phyloP scores from a whole-genome alignment of 2,113 vertebrate genomes.

The Semnopithecus entellus region DNA sequence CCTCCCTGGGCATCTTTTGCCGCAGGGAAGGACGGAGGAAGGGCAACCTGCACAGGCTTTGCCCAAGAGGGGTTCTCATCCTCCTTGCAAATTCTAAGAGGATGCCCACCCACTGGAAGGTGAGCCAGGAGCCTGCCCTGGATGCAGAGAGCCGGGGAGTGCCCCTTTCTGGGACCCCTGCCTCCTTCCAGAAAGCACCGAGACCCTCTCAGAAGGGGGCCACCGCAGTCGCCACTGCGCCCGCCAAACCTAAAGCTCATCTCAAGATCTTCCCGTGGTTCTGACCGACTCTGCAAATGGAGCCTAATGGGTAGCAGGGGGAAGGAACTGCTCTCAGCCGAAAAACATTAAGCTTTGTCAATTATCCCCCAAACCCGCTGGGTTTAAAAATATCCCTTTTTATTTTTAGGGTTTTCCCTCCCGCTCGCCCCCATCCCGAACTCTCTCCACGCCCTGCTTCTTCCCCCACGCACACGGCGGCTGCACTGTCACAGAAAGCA shows the following conservation, averaged over 20 bases:
- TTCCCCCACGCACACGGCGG: neutral
- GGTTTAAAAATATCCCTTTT: constrained; percentile 61
- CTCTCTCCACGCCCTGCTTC: neutral
- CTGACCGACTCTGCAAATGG: neutral
- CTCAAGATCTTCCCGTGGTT: neutral
- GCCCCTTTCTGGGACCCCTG: neutral
- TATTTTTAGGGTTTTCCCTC: constrained; percentile 69
- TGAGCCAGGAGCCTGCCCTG: too few species aligned
- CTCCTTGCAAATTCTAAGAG: neutral
- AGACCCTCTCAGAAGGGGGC: neutral
- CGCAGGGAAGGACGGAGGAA: constrained; percentile 6
- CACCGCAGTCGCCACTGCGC: accelerated
- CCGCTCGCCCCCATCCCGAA: neutral
- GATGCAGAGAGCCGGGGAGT: accelerated
- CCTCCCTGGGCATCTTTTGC: neutral
- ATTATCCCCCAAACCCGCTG: constrained; percentile 47
- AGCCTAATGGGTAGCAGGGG: neutral
- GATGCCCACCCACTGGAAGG: neutral
- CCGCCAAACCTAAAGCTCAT: neutral
- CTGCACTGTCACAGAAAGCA: neutral
- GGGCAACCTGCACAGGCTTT: neutral
- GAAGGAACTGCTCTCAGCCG: neutral
- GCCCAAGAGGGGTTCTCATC: neutral
- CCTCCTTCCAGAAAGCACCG: neutral
- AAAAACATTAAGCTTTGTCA: constrained; percentile 36